Conservation (phyloP, 2,113 vertebrate genomes). For the Equus przewalskii region DNA sequence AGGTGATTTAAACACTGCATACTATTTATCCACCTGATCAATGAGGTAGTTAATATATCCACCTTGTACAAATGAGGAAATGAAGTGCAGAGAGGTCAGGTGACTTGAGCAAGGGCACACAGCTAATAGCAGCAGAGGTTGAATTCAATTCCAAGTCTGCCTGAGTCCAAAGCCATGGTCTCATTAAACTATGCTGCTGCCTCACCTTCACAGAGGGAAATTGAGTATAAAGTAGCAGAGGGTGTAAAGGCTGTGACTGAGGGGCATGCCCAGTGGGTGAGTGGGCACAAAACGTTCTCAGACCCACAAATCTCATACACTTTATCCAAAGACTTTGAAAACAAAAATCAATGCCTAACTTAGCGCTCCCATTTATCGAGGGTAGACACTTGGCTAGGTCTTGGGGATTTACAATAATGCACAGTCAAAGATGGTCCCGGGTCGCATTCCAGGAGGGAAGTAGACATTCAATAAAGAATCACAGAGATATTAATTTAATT, state of each 20-base stretch:
- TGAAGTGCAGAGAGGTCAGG: background rate
- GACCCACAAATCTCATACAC: background rate
- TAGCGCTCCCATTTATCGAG: rapidly evolving
- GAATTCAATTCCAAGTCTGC: background rate
- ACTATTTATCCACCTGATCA: background rate
- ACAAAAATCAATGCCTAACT: background rate
- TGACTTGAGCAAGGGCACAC: background rate
- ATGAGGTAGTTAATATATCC: background rate
- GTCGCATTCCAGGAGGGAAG: background rate
- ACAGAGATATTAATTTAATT: background rate
- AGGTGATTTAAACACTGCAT: background rate
- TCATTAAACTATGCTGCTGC: background rate
- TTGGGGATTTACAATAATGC: background rate
- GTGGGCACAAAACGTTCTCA: background rate
- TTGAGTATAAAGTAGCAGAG: background rate
- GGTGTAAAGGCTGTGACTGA: background rate
- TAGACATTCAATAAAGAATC: background rate
- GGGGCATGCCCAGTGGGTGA: background rate
- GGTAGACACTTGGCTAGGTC: background rate
- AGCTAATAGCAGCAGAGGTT: background rate
- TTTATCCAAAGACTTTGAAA: background rate
- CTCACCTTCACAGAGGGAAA: background rate
- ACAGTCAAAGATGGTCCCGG: background rate
- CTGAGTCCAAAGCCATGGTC: background rate
- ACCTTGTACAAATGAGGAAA: background rate